These are phyloP conservation scores for Mechanitis messenoides DNA, from an alignment of 2,888 invertebrate genomes.

Conservation along the genomic window DNA sequence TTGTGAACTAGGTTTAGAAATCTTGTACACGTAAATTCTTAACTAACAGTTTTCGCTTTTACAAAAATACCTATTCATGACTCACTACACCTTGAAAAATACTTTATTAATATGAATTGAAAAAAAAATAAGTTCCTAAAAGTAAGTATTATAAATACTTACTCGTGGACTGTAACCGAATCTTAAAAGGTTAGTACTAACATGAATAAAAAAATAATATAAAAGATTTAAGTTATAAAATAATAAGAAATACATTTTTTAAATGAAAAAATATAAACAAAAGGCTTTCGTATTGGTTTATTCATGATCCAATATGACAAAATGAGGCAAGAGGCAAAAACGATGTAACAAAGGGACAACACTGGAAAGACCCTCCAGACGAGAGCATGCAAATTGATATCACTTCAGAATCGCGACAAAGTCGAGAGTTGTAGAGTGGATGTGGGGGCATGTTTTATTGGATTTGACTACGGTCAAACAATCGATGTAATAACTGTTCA, in stretches of 20 bases:
- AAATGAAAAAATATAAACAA: slow-evolving; percentile 9
- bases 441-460: slow-evolving; percentile 25
- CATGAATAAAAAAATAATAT: background rate
- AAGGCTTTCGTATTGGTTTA: slow-evolving; percentile 21
- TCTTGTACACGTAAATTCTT: too few relatives aligned
- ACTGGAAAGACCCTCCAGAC: slow-evolving; percentile 49
- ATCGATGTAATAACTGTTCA: slow-evolving; percentile 10
- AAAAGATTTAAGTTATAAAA: background rate
- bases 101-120: too few relatives aligned
- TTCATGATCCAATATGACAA: slow-evolving; percentile 31
- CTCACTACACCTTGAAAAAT: too few relatives aligned
- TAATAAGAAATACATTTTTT: background rate
- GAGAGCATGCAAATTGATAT: slow-evolving; percentile 69
- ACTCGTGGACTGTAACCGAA: too few relatives aligned
- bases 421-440: slow-evolving; percentile 36
- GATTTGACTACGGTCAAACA: slow-evolving; percentile 24
- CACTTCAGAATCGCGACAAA: slow-evolving; percentile 53
- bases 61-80: too few relatives aligned
- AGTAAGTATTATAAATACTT: too few relatives aligned
- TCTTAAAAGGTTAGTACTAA: too few relatives aligned
- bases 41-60: too few relatives aligned
- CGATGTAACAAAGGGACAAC: slow-evolving; percentile 63
- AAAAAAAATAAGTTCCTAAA: too few relatives aligned
- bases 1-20: too few relatives aligned
- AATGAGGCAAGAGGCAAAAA: slow-evolving; percentile 52